Conservation (phyloP, 2,888 invertebrate species). For the Apodemia hepburni region DNA sequence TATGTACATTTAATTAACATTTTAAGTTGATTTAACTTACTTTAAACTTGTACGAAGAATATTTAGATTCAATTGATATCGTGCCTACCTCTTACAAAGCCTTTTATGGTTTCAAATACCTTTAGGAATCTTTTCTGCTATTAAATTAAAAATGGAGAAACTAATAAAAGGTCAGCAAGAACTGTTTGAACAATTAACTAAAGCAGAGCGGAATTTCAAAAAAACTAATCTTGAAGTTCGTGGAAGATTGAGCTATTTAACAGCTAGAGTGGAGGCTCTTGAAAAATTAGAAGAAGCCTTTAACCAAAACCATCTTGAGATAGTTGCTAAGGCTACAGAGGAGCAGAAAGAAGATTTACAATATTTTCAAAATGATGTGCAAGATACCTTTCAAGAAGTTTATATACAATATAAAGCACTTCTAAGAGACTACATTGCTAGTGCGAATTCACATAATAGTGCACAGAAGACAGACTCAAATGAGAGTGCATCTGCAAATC, state of each 20-base stretch:
- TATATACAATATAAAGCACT: slow-evolving; percentile 19
- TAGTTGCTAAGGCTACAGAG: not conserved
- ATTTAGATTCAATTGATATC: too few relatives aligned
- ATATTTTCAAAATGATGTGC: slow-evolving; percentile 12
- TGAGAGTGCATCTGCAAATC: not conserved
- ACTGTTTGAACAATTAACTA: slow-evolving; percentile 18
- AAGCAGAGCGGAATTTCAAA: slow-evolving; percentile 21
- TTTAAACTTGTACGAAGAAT: too few relatives aligned
- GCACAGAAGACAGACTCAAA: not conserved
- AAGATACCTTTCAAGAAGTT: slow-evolving; percentile 15
- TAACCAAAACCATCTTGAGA: slow-evolving; percentile 16
- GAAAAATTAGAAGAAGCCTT: slow-evolving; percentile 17
- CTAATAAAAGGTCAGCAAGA: slow-evolving; percentile 20
- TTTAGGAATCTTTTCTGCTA: too few relatives aligned
- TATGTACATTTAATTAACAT: too few relatives aligned
- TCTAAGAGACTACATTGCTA: slow-evolving; percentile 2
- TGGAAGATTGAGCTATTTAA: slow-evolving; percentile 17
- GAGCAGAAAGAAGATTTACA: not conserved
- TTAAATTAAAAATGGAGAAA: too few relatives aligned
- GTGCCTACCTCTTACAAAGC: too few relatives aligned
- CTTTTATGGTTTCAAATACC: too few relatives aligned
- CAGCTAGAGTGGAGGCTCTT: slow-evolving; percentile 19
- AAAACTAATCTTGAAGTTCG: slow-evolving; percentile 18
- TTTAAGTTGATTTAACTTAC: too few relatives aligned
- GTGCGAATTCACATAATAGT: too few relatives aligned